These are phyloP conservation scores for Urocynchramus pylzowi DNA, from an alignment of 2,113 vertebrate species.

Conservation along the genomic window DNA sequence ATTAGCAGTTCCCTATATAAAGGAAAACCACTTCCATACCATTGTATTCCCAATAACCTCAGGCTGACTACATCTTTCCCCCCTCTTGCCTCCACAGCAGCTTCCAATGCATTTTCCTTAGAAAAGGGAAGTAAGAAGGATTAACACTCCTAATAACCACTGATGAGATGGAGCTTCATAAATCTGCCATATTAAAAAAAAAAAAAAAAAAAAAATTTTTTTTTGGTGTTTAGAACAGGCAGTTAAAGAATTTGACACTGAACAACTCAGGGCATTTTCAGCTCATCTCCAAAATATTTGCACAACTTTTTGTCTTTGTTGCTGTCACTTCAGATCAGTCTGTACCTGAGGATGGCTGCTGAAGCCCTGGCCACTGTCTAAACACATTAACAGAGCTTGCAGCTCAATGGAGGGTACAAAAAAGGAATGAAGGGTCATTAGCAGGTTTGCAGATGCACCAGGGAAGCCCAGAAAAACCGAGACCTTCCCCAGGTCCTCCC, in stretches of 20 bases:
- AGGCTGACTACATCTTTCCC: neutral
- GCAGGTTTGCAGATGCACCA: neutral
- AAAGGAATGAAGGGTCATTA: neutral
- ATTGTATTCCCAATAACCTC: slow-evolving; percentile 20
- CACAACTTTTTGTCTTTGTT: neutral
- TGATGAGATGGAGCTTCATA: neutral
- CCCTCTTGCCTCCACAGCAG: neutral
- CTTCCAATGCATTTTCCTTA: neutral
- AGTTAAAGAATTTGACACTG: neutral
- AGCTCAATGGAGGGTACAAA: neutral
- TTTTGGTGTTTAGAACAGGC: too few relatives aligned
- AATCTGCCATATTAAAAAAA: neutral
- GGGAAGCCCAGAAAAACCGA: neutral
- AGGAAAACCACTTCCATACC: slow-evolving; percentile 29
- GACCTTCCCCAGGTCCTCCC: neutral
- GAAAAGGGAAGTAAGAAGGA: neutral
- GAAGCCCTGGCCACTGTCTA: neutral
- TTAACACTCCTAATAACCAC: neutral
- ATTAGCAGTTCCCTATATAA: slow-evolving; percentile 62
- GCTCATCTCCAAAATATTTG: neutral
- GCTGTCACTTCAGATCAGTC: neutral
- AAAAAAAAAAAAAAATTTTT: neutral
- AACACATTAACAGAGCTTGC: neutral
- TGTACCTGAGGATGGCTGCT: neutral
- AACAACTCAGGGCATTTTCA: neutral